phyloP scores from a whole-genome alignment of 2,113 vertebrate genomes.

The Podarcis cretensis region DNA sequence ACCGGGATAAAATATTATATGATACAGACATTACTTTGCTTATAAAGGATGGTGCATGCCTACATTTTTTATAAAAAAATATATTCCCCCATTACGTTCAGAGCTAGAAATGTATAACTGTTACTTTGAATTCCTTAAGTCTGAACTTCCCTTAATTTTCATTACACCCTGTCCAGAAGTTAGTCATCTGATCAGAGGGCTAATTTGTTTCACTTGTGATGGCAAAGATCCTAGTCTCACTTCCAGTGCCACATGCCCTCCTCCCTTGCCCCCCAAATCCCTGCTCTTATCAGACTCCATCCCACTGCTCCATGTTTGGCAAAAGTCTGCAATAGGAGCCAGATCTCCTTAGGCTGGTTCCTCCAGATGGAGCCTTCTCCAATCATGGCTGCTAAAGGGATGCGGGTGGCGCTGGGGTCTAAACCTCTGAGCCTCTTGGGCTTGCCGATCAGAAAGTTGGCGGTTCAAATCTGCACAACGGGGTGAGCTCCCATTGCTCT shows the following conservation, averaged over 20 bases:
- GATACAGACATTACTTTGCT: constrained; percentile 44
- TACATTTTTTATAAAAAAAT: constrained; percentile 39
- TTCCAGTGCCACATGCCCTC: background rate
- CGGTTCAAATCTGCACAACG: too few relatives aligned
- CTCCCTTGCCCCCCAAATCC: background rate
- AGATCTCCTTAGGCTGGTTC: too few relatives aligned
- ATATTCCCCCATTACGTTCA: constrained; percentile 46
- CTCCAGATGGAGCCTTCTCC: too few relatives aligned
- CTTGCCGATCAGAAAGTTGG: too few relatives aligned
- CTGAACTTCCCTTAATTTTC: constrained; percentile 19
- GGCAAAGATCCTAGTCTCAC: background rate
- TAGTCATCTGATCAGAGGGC: background rate
- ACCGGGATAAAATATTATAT: constrained; percentile 41
- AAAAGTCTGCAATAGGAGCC: too few relatives aligned
- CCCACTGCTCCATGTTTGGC: background rate
- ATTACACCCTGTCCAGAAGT: background rate
- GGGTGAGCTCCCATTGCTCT: too few relatives aligned
- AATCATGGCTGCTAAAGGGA: too few relatives aligned
- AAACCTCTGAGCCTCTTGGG: too few relatives aligned
- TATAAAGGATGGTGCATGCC: constrained; percentile 11
- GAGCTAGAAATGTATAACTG: constrained; percentile 41
- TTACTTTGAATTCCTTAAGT: constrained; percentile 31
- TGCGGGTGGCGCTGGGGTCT: too few relatives aligned
- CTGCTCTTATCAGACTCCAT: background rate
- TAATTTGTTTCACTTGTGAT: too few relatives aligned